Evolutionary conservation across 2,888 invertebrate species (phyloP).

Genomic region (Ceramica pisi): DNA sequence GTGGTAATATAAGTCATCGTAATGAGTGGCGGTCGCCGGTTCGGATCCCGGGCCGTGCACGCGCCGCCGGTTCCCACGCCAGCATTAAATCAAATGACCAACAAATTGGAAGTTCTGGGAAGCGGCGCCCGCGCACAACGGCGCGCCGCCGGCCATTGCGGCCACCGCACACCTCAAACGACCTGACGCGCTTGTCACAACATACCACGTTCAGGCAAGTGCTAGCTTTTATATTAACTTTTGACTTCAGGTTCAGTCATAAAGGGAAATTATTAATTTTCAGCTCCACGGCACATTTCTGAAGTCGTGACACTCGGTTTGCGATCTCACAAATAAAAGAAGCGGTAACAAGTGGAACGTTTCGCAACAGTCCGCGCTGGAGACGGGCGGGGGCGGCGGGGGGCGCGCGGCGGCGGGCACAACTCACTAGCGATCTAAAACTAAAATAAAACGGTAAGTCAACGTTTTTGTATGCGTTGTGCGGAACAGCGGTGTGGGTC

Average conservation of each 20-base stretch:
- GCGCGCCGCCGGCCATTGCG: too few relatives aligned
- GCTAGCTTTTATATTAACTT: not conserved
- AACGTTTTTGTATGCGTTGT: conserved; percentile 60
- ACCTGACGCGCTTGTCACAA: not conserved
- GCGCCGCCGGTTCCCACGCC: conserved; percentile 52
- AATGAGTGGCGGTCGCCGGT: conserved; percentile 55
- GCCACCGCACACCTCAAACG: not conserved
- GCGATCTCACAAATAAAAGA: conserved; percentile 26
- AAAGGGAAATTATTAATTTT: conserved; percentile 9
- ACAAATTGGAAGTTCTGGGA: conserved; percentile 70
- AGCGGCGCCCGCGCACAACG: conserved; percentile 36
- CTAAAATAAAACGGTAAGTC: conserved; percentile 56
- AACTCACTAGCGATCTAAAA: conserved; percentile 3
- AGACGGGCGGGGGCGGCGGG: not conserved
- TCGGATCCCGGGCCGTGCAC: conserved; percentile 42
- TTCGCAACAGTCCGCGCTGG: not conserved
- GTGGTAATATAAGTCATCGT: conserved; percentile 53
- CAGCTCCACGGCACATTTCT: not conserved
- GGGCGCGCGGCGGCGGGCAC: not conserved
- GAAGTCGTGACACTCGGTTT: conserved; percentile 3
- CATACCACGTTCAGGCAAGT: not conserved
- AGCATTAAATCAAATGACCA: conserved; percentile 81
- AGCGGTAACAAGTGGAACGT: not conserved
- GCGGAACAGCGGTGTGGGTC: conserved; percentile 51
- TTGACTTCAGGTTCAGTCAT: not conserved